phyloP scores from a whole-genome alignment of 2,113 vertebrate genomes.

The Sebastes fasciatus region DNA sequence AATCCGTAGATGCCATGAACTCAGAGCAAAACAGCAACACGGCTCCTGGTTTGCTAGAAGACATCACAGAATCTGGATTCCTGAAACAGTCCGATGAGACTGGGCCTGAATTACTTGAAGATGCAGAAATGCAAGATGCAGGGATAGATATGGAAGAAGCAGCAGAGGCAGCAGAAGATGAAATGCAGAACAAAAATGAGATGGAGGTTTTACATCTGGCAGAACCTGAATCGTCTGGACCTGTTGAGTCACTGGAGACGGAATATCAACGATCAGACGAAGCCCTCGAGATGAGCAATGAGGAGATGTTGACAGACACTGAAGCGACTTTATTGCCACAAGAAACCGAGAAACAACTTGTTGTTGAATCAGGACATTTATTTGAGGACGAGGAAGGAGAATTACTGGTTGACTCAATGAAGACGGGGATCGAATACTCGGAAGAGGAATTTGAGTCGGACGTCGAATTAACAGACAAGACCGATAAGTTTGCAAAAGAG shows the following conservation, averaged over 20 bases:
- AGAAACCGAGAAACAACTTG: conserved; percentile 14
- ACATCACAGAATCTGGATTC: not conserved
- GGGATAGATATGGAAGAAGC: conserved; percentile 15
- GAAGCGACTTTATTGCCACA: not conserved
- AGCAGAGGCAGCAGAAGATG: conserved; percentile 16
- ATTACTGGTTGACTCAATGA: conserved; percentile 25
- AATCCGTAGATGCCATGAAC: not conserved
- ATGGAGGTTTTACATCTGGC: not conserved
- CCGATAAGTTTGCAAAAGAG: not conserved
- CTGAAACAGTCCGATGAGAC: not conserved
- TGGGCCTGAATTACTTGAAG: conserved; percentile 17
- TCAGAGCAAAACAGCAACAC: not conserved
- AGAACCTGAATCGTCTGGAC: not conserved
- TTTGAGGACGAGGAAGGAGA: conserved; percentile 9
- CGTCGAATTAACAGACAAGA: not conserved
- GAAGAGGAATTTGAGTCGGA: conserved; percentile 16
- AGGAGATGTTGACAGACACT: not conserved
- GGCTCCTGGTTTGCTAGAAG: not conserved
- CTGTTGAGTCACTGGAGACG: conserved; percentile 5
- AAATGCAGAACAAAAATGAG: conserved; percentile 9
- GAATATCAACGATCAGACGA: conserved; percentile 2
- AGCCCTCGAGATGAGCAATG: not conserved
- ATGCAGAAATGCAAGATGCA: conserved; percentile 22
- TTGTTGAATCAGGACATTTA: conserved; percentile 7
- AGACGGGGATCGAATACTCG: not conserved